Evolutionary conservation across 2,797 vertebrate genomes (phyloP).

Genomic region (Numenius phaeopus): DNA sequence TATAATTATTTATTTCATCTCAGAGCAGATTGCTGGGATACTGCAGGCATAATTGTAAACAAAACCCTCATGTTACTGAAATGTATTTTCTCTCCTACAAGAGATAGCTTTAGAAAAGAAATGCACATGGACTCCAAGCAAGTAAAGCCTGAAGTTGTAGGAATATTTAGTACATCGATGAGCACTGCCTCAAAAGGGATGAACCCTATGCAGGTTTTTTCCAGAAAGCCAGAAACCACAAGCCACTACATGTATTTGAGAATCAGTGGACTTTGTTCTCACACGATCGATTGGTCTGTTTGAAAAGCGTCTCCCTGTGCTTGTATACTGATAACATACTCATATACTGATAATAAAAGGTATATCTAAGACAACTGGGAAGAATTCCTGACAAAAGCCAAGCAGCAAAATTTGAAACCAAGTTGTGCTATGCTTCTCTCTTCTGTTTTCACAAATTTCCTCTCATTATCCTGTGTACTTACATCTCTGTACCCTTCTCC

Average conservation of each 20-base stretch:
- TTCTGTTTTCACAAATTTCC: neutral
- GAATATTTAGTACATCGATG: neutral
- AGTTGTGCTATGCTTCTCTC: neutral
- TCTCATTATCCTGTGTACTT: constrained; percentile 71
- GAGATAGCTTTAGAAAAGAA: neutral
- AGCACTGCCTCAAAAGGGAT: neutral
- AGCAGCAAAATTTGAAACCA: neutral
- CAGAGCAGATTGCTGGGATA: neutral
- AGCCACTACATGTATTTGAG: neutral
- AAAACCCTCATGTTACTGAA: neutral
- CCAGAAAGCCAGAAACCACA: neutral
- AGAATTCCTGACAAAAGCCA: neutral
- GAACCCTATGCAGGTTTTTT: neutral
- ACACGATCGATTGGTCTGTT: constrained; percentile 18
- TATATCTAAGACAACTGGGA: neutral
- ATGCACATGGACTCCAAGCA: neutral
- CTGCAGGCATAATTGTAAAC: neutral
- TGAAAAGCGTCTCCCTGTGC: neutral
- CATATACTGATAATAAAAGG: neutral
- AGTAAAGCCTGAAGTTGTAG: neutral
- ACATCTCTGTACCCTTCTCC: constrained; percentile 89
- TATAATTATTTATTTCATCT: neutral
- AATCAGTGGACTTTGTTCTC: constrained; percentile 41
- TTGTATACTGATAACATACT: constrained; percentile 10
- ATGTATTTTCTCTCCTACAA: neutral